Evolutionary conservation across 2,113 vertebrate species (phyloP).

Genomic region (Neodontobutis hainanensis): DNA sequence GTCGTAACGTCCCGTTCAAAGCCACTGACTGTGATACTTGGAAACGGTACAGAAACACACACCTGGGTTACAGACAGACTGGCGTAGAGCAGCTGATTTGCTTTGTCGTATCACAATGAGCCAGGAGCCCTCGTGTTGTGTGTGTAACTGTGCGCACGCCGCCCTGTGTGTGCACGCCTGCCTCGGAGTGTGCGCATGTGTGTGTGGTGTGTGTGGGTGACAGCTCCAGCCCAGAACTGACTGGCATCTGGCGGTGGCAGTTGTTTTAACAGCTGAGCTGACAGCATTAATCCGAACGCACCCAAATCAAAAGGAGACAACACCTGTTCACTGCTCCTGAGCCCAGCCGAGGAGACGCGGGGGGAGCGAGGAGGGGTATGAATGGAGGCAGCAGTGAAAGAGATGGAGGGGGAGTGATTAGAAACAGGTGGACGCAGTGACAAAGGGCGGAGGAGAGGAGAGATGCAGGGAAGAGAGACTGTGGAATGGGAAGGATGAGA

Average conservation of each 20-base stretch:
- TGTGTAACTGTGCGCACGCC: constrained; percentile 10
- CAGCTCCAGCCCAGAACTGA: constrained; percentile 97
- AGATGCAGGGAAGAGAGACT: constrained; percentile 17
- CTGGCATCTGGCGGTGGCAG: constrained; percentile 99
- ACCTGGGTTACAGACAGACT: constrained; percentile 62
- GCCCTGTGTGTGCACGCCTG: constrained; percentile 15
- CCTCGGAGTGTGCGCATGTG: constrained; percentile 29
- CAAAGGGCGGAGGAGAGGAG: constrained; percentile 20
- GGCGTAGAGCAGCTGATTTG: constrained; percentile 67
- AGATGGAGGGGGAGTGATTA: constrained; percentile 57
- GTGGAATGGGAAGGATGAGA: constrained; percentile 68
- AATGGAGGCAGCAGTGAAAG: constrained; percentile 54
- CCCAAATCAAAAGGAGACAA: constrained; percentile 99
- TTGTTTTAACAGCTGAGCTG: constrained; percentile 99
- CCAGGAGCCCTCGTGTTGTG: constrained; percentile 45
- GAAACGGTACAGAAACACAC: constrained; percentile 54
- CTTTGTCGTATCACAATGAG: constrained; percentile 63
- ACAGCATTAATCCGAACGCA: constrained; percentile 99
- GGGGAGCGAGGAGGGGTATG: constrained; percentile 44
- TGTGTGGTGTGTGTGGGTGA: constrained; percentile 78
- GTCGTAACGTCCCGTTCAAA: constrained; percentile 23
- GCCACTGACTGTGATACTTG: constrained; percentile 42
- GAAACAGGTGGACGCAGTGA: constrained; percentile 55
- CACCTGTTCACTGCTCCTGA: constrained; percentile 99
- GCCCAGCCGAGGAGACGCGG: constrained; percentile 75